These are phyloP conservation scores for Gasterosteus nipponicus DNA, from an alignment of 2,113 vertebrate genomes.

Conservation along the genomic window DNA sequence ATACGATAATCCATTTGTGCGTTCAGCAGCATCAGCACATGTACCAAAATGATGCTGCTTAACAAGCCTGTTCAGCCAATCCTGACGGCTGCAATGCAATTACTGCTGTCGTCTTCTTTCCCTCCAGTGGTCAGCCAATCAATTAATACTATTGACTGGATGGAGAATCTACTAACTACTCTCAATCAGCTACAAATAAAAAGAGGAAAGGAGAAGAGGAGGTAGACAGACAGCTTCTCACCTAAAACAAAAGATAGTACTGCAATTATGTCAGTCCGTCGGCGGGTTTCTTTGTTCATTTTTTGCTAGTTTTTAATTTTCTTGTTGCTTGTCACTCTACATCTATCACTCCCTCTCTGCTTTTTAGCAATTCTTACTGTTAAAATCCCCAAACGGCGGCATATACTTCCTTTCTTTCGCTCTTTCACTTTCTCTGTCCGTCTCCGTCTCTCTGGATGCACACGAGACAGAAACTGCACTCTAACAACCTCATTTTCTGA, in stretches of 20 bases:
- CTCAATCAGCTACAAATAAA: conserved; percentile 56
- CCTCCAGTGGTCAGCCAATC: conserved; percentile 54
- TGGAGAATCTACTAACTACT: conserved; percentile 49
- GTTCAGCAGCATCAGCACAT: conserved; percentile 31
- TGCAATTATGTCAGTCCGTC: conserved; percentile 12
- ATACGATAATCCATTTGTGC: conserved; percentile 22
- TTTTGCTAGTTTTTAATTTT: conserved; percentile 5
- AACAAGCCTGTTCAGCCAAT: conserved; percentile 45
- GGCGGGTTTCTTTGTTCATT: not conserved
- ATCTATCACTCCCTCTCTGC: not conserved
- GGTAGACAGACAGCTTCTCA: conserved; percentile 1
- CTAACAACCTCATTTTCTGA: conserved; percentile 77
- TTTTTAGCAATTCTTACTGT: not conserved
- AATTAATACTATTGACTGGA: conserved; percentile 56
- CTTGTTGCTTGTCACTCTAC: not conserved
- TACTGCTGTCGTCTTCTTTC: conserved; percentile 43
- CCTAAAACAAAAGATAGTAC: conserved; percentile 7
- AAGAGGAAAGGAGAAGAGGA: conserved; percentile 19
- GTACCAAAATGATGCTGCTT: conserved; percentile 41
- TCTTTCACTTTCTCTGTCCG: not conserved
- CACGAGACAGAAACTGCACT: conserved; percentile 53
- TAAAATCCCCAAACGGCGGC: not conserved
- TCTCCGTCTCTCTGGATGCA: conserved; percentile 29
- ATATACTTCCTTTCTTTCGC: not conserved
- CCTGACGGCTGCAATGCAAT: conserved; percentile 53